Percentiles rank a stretch among this genome's conserved stretches.
phyloP scores from a whole-genome alignment of 2,888 invertebrate genomes.

The Tetropium fuscum region DNA sequence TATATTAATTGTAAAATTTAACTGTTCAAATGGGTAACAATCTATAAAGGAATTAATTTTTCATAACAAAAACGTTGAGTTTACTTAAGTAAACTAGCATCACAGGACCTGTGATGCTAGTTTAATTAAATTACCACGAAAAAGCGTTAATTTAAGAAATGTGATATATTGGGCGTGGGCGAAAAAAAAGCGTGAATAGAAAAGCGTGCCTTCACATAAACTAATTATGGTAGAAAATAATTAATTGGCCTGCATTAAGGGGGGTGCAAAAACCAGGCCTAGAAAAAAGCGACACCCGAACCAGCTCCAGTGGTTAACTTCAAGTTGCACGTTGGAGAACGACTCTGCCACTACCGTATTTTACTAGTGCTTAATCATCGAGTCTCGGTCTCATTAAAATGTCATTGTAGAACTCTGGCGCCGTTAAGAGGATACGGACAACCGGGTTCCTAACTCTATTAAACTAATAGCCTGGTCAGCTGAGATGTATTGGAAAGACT shows the following conservation, averaged over 20 bases:
- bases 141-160: no score
- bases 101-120: no score
- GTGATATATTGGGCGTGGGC: no score
- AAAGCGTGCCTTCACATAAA: neutral
- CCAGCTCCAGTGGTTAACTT: constrained; percentile 32
- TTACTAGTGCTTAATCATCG: constrained; percentile 37
- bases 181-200: neutral
- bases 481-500: neutral
- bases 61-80: no score
- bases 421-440: constrained; percentile 23
- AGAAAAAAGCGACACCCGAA: constrained; percentile 26
- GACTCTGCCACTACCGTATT: constrained; percentile 42
- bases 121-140: no score
- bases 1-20: no score
- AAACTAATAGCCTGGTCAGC: constrained; percentile 3
- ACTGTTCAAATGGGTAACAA: no score
- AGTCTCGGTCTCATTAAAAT: constrained; percentile 39
- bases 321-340: constrained; percentile 44
- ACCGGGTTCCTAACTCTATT: constrained; percentile 11
- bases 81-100: no score
- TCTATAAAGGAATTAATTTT: no score
- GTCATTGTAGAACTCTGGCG: constrained; percentile 32
- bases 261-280: neutral
- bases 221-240: neutral
- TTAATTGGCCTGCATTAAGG: neutral